Base-by-base conservation (phyloP, 2,113 vertebrate genomes). In the Cisticola juncidis region DNA sequence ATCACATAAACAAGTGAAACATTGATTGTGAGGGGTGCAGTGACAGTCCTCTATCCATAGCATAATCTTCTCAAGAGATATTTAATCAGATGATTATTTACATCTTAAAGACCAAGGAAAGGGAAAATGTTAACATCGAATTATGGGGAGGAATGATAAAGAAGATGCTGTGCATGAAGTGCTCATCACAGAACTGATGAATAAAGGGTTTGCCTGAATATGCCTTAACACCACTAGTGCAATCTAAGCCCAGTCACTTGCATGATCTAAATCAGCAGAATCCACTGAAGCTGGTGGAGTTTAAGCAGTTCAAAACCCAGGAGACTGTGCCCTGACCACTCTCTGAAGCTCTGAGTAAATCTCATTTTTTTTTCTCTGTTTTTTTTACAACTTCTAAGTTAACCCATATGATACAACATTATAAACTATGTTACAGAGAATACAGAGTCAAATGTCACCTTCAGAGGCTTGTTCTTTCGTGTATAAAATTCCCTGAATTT, bases 1-100 rank as follows among this genome's bases (percentile, higher is more conserved):
- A 97, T 96, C 96, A 95, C 90, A 97, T 97, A 97, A 97, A 97
- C 97, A 96, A 95, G 95, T 84, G 94, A 97, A 96, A 96, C 95
- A 94, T 93, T 97, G 97, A 97, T 97, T 97, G 94, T 97, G 94
- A 97, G 95, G 93, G 87, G 91, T 84, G 92, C 86, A 93, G 45
- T 92, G 95, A 94, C 91, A 96, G 92, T 97, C 93, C 95, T 92
- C 81, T 94, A 97, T 97, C 97, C 95, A 96, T 96, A 96, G 96
- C 95, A 97, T 96, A 96, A 97, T 97, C 96, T 96, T 97, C 97
- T 97, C 92, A 93, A 96, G 95, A 96, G 97, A 97, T 94, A 96
- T 94, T 97, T 97, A 97, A 97, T 97, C 97, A 97, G 97, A 91
- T 95, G 97, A 97, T 97, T 97, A 97, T 96, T 97, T 97, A 97